A percentile compares a stretch with the other conserved stretches of the same genome.
Conservation (phyloP, 2,113 vertebrate species). For the Lophura nycthemera region DNA sequence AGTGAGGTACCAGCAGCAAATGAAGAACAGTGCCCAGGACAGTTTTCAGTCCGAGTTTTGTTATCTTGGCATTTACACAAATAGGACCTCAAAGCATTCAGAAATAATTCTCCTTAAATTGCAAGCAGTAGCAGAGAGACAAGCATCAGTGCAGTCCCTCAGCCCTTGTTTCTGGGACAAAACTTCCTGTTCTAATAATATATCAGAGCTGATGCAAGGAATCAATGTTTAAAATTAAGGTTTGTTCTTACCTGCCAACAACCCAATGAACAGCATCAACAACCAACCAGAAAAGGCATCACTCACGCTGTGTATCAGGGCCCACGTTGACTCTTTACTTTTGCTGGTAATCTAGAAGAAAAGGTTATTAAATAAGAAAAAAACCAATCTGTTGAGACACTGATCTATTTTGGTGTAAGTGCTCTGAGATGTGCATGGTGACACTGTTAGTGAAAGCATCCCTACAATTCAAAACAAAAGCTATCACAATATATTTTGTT, state of each 20-base stretch:
- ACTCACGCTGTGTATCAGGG: constrained; percentile 88
- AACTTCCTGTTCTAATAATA: neutral
- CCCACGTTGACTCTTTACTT: constrained; percentile 89
- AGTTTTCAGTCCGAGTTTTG: neutral
- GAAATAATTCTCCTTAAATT: neutral
- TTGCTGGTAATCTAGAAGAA: constrained; percentile 88
- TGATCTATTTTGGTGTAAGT: neutral
- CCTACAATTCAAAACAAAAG: neutral
- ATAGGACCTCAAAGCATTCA: neutral
- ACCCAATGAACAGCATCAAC: constrained; percentile 94
- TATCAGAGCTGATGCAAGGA: neutral
- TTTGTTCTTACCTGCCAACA: constrained; percentile 87
- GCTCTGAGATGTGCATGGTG: neutral
- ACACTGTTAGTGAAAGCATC: neutral
- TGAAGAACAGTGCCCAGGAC: neutral
- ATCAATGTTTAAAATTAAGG: rapidly evolving
- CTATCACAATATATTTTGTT: rapidly evolving
- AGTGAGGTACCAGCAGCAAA: neutral
- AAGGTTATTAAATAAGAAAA: neutral
- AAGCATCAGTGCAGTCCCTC: rapidly evolving
- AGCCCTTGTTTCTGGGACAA: neutral
- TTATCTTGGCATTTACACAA: neutral
- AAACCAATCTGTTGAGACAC: neutral
- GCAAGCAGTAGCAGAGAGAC: neutral
- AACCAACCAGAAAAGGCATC: constrained; percentile 98